A percentile compares a stretch with the other conserved stretches of the same genome.
Evolutionary conservation across 37 sponge, comb jelly and placozoan species (phyloP).

Genomic region (Beroe forskalii): DNA sequence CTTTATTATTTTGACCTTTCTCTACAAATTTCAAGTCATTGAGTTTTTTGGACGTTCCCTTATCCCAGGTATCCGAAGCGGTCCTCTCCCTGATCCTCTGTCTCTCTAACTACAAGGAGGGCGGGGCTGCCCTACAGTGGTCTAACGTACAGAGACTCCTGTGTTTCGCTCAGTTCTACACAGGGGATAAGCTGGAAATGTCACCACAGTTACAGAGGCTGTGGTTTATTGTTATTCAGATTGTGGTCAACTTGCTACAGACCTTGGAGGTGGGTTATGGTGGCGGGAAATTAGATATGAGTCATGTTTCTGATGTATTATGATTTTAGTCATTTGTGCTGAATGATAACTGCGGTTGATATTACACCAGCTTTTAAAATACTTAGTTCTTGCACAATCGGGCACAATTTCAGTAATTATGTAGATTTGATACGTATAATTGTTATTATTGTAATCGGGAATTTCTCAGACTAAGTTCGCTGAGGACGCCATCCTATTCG

Average conservation of each 20-base stretch:
- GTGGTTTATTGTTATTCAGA: constrained; percentile 59
- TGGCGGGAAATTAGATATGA: no score
- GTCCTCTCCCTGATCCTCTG: constrained; percentile 45
- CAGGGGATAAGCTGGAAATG: constrained; percentile 25
- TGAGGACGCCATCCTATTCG: constrained; percentile 51
- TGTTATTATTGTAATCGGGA: no score
- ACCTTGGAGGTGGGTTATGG: constrained; percentile 9
- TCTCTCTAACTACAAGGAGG: constrained; percentile 55
- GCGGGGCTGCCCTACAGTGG: constrained; percentile 33
- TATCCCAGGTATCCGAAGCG: constrained; percentile 35
- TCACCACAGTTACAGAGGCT: constrained; percentile 20
- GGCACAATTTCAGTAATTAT: no score
- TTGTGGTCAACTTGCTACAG: constrained; percentile 39
- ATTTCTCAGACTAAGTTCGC: constrained; percentile 44
- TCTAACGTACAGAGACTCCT: constrained; percentile 42
- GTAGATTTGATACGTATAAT: no score
- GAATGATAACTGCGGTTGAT: no score
- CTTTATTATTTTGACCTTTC: no score
- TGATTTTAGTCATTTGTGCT: no score
- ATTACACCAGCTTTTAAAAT: no score
- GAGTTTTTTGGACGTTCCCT: background rate
- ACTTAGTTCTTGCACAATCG: no score
- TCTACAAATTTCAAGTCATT: no score
- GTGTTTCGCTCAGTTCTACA: constrained; percentile 61
- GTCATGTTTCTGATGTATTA: no score